Evolutionary conservation across 2,888 invertebrate genomes (phyloP), one percentile per base, ranked within the genome.

Genomic region (Microctonus hyperodae): DNA sequence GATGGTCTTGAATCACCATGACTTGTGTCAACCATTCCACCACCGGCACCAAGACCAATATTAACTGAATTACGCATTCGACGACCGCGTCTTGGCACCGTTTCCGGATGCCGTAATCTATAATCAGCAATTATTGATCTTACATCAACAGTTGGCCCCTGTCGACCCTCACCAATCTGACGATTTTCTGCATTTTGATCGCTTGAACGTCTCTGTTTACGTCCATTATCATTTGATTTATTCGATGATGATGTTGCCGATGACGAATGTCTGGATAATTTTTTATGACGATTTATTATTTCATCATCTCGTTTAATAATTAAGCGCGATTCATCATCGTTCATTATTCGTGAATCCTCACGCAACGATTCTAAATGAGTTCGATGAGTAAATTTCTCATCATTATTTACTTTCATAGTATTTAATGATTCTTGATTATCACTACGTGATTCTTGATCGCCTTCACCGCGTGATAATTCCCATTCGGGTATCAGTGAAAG

Each of bases 91-190:
- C 91, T 84, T 0, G 92, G 92, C 0, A 91, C 89, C 4, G 89
- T 85, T 72, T 93, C 92, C 0, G 92, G 92, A 83, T 93, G 92
- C 72, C 91, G 86, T 71, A 91, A 90, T 72, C 92, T 88, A 78
- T 92, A 92, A 79, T 93, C 93, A 0, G 92, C 93, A 77, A 93
- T 92, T 65, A 94, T 92, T 4, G 92, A 91, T 79, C 92, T 90
- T 0, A 94, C 93, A 80, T 94, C 93, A 68, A 93, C 89, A n/a
- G 91, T 91, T 0, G 92, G 90, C 0, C 92, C 91, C 78, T 92
- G 92, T 0, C 91, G 86, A 0, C 92, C 92, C 84, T 88, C 89
- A 0, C 88, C 87, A 65, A 90, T 82, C 65, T 89, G 88, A 23
- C 64, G 44, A 33, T 58, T 57, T 6, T 62, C 62, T n/a, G 40